phyloP scores from a whole-genome alignment of 35 echinoderm and acorn worm species.

The Apostichopus japonicus region DNA sequence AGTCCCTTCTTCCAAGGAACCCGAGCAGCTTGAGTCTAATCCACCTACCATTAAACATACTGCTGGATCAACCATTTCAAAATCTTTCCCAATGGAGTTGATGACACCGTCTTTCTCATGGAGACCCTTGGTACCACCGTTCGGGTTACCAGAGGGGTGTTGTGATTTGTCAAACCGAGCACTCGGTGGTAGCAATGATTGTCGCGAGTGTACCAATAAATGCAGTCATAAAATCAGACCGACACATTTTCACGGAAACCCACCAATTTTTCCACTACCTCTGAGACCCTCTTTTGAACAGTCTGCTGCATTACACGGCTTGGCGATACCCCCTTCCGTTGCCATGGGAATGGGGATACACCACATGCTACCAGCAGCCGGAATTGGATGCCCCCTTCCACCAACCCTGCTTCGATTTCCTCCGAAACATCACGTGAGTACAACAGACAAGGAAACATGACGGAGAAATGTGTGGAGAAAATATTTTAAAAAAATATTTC shows the following conservation, averaged over 20 bases:
- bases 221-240: constrained; percentile 50
- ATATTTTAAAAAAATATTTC: too few species aligned
- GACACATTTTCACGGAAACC: constrained; percentile 40
- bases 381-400: constrained; percentile 48
- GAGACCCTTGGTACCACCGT: constrained; percentile 43
- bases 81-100: constrained; percentile 47
- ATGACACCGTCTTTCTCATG: constrained; percentile 38
- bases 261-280: constrained; percentile 79
- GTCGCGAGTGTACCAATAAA: constrained; percentile 14
- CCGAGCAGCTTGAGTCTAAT: not conserved
- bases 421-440: constrained; percentile 59
- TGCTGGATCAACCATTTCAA: not conserved
- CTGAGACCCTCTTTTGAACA: constrained; percentile 68
- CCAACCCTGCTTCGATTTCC: constrained; percentile 52
- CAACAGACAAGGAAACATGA: constrained; percentile 53
- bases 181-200: constrained; percentile 20
- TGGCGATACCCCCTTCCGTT: constrained; percentile 20
- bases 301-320: constrained; percentile 26
- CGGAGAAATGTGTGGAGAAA: not conserved
- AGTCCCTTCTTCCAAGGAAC: constrained; percentile 13
- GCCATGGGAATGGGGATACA: constrained; percentile 42
- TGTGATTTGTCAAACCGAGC: constrained; percentile 16
- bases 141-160: not conserved
- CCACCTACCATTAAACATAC: not conserved
- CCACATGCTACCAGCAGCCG: constrained; percentile 10